Evolutionary conservation across 2,888 invertebrate genomes (phyloP).

Genomic region (Drosophila austrosaltans): DNA sequence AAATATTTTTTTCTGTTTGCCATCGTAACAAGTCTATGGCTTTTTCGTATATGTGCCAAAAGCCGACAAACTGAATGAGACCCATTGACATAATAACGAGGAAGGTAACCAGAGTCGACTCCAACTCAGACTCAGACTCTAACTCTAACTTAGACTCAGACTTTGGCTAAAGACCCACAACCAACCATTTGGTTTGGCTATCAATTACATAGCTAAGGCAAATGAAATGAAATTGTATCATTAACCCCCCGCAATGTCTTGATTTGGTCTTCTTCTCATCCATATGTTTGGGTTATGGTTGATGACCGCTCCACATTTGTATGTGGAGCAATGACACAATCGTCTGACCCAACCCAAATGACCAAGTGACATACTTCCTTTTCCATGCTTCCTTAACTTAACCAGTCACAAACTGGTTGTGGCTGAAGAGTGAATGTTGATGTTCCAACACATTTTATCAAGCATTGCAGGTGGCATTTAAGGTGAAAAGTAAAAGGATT

Average conservation of each 20-base stretch:
- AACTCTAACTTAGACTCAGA: slow-evolving; percentile 35
- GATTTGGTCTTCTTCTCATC: neutral
- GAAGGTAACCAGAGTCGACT: slow-evolving; percentile 80
- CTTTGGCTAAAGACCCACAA: slow-evolving; percentile 14
- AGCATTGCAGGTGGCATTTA: slow-evolving; percentile 29
- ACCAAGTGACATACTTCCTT: slow-evolving; percentile 69
- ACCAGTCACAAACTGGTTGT: slow-evolving; percentile 29
- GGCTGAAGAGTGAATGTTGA: slow-evolving; percentile 24
- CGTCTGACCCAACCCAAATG: slow-evolving; percentile 40
- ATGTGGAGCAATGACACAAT: slow-evolving; percentile 63
- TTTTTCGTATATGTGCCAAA: slow-evolving; percentile 45
- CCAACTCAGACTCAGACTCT: slow-evolving; percentile 40
- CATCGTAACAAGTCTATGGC: slow-evolving; percentile 64
- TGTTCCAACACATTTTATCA: neutral
- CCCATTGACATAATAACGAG: slow-evolving; percentile 83
- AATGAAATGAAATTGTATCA: slow-evolving; percentile 62
- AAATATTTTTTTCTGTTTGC: slow-evolving; percentile 41
- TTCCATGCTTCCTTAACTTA: slow-evolving; percentile 21
- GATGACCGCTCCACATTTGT: slow-evolving; percentile 37
- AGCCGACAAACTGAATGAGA: slow-evolving; percentile 56
- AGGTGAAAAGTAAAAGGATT: slow-evolving; percentile 43
- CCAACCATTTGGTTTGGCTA: slow-evolving; percentile 35
- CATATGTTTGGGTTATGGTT: slow-evolving; percentile 60
- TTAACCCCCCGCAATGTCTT: slow-evolving; percentile 51
- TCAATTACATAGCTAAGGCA: slow-evolving; percentile 72